Percentiles rank a stretch among this genome's conserved stretches.
Evolutionary conservation across 1,140 invertebrate genomes (phyloP).

Genomic region (Luehdorfia chinensis): DNA sequence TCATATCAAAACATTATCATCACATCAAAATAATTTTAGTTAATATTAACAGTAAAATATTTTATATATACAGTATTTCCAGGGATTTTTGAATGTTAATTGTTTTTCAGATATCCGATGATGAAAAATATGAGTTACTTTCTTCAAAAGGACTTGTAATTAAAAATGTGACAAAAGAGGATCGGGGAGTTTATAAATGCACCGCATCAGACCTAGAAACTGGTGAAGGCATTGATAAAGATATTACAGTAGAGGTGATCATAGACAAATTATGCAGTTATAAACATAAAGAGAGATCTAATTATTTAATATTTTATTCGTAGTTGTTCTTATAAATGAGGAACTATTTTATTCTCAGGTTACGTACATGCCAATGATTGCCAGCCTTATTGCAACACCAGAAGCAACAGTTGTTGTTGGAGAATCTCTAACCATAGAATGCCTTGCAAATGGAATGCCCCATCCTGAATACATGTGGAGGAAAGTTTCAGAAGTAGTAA

Average conservation of each 20-base stretch:
- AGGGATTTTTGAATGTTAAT: not conserved
- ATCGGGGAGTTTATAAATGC: conserved; percentile 52
- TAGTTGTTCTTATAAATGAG: no score
- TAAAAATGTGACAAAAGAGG: conserved; percentile 42
- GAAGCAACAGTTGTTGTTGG: conserved; percentile 28
- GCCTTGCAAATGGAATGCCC: conserved; percentile 41
- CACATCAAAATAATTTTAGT: no score
- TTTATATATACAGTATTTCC: not conserved
- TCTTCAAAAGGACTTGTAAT: conserved; percentile 39
- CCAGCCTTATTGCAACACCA: conserved; percentile 32
- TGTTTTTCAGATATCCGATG: conserved; percentile 38
- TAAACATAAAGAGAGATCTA: no score
- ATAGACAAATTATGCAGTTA: not conserved
- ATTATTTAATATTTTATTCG: no score
- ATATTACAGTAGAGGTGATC: conserved; percentile 49
- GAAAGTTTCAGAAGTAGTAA: conserved; percentile 33
- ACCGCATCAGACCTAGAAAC: conserved; percentile 36
- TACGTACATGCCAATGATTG: conserved; percentile 38
- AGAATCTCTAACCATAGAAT: conserved; percentile 37
- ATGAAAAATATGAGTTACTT: conserved; percentile 43
- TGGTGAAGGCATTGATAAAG: conserved; percentile 39
- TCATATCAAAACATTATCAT: no score
- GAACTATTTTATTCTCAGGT: conserved; percentile 31
- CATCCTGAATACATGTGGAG: conserved; percentile 46
- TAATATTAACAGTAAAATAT: no score